Conservation (phyloP, 2,113 vertebrate species). For the Clarias magur region DNA sequence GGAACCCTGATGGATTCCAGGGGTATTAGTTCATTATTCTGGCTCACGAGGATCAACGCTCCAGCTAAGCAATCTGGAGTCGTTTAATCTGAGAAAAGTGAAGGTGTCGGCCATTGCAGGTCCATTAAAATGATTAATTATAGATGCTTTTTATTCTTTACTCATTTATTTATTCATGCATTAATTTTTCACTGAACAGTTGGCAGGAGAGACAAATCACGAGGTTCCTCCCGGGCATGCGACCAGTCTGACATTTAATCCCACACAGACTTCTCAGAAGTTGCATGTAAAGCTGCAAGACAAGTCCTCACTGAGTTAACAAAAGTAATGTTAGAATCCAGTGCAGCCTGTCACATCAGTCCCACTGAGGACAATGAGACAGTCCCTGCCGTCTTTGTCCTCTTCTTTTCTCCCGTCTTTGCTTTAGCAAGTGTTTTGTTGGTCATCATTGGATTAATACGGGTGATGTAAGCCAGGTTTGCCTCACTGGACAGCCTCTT, state of each 20-base stretch:
- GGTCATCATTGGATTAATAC: background rate
- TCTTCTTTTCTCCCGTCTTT: background rate
- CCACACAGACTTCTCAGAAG: conserved; percentile 49
- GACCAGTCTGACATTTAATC: conserved; percentile 59
- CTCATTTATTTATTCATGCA: conserved; percentile 19
- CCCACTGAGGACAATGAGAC: conserved; percentile 46
- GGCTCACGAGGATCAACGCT: conserved; percentile 28
- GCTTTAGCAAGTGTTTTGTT: background rate
- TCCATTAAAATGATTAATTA: conserved; percentile 63
- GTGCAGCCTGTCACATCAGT: conserved; percentile 16
- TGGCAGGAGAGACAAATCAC: conserved; percentile 57
- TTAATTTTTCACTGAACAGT: conserved; percentile 17
- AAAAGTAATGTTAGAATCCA: conserved; percentile 47
- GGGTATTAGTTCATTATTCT: conserved; percentile 56
- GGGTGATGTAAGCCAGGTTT: background rate
- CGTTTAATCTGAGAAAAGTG: conserved; percentile 47
- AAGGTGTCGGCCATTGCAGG: conserved; percentile 47
- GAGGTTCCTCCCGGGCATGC: conserved; percentile 35
- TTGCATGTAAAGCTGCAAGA: conserved; percentile 44
- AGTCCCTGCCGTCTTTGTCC: background rate
- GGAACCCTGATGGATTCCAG: conserved; percentile 60
- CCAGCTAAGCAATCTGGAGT: conserved; percentile 49
- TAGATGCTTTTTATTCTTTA: conserved; percentile 55
- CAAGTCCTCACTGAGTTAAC: conserved; percentile 41
- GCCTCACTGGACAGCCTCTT: background rate